Evolutionary conservation across 1,140 invertebrate species (phyloP), one percentile per base, ranked within the genome.

Genomic region (Dendroctonus valens): DNA sequence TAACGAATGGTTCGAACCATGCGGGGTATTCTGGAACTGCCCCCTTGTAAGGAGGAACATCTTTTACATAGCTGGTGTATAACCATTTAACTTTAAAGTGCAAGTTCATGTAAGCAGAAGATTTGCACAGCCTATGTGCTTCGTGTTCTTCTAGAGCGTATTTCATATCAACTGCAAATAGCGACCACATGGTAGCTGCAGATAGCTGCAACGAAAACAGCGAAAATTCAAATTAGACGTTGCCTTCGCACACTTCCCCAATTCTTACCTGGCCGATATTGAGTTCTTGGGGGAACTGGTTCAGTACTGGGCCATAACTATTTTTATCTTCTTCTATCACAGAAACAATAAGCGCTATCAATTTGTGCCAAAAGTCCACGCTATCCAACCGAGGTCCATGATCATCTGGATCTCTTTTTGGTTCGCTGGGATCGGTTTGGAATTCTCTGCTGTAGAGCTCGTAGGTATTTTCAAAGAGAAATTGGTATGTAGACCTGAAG

Each of bases 1-100:
- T 99, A 0, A 99, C 98, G 81, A 99, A 99, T 3, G 97, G 96
- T 77, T 99, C 97, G 80, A 99, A 99, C 97, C 97, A 99, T 73
- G 94, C 92, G 7, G 97, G 97, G 81, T 99, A 99, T 79, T 99
- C 89, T 2, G 89, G 89, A 66, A 98, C 94, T 52, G 91, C 87
- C 58, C 91, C 92, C 76, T 98, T 98, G 78, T 97, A 97, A 7
- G 94, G 93, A 69, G 96, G 96, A 67, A 99, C 91, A 77, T 99
- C 96, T 77, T 92, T 93, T n/a, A 99, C 95, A 81, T 98, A 99
- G 77, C 98, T 97, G 70, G 93, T 96, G 79, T 99, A 96, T 57
- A 99, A 83, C 93, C 96, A 98, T 85, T 99, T 99, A 8, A 98
- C 94, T 84, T 95, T 95, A 83, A 99, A 99, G 81, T 99, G 97